A percentile compares a stretch with the other conserved stretches of the same genome.
Conservation (phyloP, 2,888 invertebrate species). For the Villa cingulata region DNA sequence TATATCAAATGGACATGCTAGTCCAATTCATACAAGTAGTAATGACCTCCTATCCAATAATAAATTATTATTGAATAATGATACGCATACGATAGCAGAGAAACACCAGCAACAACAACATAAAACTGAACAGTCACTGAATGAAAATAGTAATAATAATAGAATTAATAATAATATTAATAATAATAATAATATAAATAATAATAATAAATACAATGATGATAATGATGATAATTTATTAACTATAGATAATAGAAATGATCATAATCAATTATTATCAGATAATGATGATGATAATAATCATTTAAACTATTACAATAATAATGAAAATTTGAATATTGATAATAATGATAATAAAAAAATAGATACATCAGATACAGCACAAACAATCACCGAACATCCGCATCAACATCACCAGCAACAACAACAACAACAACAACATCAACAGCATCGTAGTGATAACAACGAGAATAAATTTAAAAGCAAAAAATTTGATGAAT, state of each 20-base stretch:
- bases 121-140: too few species aligned
- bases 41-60: not conserved
- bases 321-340: slow-evolving; percentile 6
- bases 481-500: slow-evolving; percentile 25
- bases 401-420: not conserved
- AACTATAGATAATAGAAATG: slow-evolving; percentile 13
- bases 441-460: slow-evolving; percentile 10
- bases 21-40: slow-evolving; percentile 3
- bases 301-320: too few species aligned
- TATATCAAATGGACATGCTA: slow-evolving; percentile 34
- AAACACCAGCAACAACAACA: not conserved
- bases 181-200: too few species aligned
- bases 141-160: too few species aligned
- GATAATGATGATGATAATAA: too few species aligned
- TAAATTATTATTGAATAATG: too few species aligned
- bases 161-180: too few species aligned
- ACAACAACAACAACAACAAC: not conserved
- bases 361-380: not conserved
- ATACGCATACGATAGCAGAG: too few species aligned
- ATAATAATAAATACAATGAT: slow-evolving; percentile 2
- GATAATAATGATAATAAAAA: not conserved
- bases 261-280: too few species aligned
- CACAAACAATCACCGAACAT: not conserved
- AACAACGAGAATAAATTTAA: not conserved
- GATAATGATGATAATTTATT: slow-evolving; percentile 4